Evolutionary conservation across 2,113 vertebrate species (phyloP).

Genomic region (Eupsittula cactorum): DNA sequence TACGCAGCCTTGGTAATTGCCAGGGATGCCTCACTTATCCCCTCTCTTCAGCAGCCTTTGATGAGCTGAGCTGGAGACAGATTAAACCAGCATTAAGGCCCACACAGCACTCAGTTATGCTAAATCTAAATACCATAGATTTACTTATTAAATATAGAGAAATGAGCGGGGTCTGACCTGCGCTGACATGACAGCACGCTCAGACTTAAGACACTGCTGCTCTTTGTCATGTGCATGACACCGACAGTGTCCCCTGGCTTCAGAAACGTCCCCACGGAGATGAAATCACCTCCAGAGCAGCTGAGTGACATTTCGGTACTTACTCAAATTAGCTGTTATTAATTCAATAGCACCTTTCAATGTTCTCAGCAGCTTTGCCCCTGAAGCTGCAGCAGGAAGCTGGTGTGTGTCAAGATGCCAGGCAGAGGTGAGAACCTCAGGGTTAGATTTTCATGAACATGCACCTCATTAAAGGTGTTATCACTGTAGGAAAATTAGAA

Average conservation of each 20-base stretch:
- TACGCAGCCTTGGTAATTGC: neutral
- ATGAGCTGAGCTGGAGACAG: neutral
- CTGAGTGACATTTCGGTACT: neutral
- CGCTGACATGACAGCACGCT: fast-evolving
- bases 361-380: neutral
- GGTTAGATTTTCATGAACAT: neutral
- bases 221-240: neutral
- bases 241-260: fast-evolving
- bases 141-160: neutral
- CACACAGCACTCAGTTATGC: neutral
- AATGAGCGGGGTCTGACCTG: neutral
- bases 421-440: neutral
- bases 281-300: neutral
- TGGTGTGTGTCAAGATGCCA: neutral
- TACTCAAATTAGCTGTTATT: slow-evolving; percentile 32
- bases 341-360: slow-evolving; percentile 54
- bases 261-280: fast-evolving
- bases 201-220: neutral
- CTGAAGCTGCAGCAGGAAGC: neutral
- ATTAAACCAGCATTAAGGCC: neutral
- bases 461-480: neutral
- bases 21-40: neutral
- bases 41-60: neutral
- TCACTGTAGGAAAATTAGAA: neutral
- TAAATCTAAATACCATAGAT: neutral